phyloP scores from a whole-genome alignment of 2,113 vertebrate genomes.

The Eubucco bourcierii region DNA sequence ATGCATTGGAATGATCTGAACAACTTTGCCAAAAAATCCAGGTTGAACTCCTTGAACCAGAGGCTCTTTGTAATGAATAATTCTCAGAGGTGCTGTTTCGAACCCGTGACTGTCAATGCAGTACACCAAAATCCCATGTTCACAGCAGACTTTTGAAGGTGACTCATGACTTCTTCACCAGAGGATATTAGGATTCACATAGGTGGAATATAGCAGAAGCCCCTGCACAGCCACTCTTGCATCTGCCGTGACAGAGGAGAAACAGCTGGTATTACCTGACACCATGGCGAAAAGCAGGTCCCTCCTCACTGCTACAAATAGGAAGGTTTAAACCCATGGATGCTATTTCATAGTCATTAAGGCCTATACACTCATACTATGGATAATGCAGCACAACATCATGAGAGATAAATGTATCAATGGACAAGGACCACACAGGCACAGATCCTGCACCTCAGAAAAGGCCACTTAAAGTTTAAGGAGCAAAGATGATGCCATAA shows the following conservation, averaged over 20 bases:
- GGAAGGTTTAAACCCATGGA: neutral
- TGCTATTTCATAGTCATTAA: neutral
- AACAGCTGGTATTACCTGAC: neutral
- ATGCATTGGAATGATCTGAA: neutral
- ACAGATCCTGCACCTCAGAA: neutral
- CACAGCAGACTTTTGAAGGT: neutral
- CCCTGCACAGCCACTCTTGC: neutral
- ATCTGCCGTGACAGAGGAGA: neutral
- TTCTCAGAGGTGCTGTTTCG: neutral
- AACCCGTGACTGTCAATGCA: neutral
- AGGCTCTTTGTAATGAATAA: neutral
- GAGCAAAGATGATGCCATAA: constrained; percentile 47
- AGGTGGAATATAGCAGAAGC: neutral
- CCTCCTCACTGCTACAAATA: neutral
- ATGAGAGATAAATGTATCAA: neutral
- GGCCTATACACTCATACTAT: neutral
- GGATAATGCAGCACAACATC: neutral
- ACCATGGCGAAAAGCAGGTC: neutral
- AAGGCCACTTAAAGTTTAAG: neutral
- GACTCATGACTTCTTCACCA: too few species aligned
- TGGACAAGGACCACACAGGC: neutral
- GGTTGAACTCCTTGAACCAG: neutral
- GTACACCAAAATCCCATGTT: neutral
- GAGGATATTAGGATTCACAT: too few species aligned
- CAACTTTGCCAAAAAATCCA: neutral